Conservation (phyloP, 1,140 invertebrate genomes). For the Eulimnadia texana region DNA sequence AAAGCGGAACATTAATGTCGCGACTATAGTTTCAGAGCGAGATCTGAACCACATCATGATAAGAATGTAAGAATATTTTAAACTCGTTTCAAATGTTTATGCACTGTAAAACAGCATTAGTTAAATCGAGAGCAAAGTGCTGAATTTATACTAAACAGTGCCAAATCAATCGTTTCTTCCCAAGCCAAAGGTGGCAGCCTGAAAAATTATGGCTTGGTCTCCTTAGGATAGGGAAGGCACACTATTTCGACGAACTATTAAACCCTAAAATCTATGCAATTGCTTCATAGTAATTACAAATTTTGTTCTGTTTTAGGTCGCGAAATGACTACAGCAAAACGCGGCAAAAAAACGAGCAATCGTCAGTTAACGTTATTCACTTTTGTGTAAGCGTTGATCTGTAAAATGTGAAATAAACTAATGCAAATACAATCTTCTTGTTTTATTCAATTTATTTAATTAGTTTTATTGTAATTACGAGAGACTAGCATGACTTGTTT, state of each 20-base stretch:
- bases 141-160: neutral
- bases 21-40: too few relatives aligned
- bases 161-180: neutral
- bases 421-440: too few relatives aligned
- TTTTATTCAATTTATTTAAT: too few relatives aligned
- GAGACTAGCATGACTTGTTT: too few relatives aligned
- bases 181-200: neutral
- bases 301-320: neutral
- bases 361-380: too few relatives aligned
- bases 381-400: too few relatives aligned
- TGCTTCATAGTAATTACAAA: neutral
- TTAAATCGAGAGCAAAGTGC: neutral
- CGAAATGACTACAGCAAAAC: too few relatives aligned
- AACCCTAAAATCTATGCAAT: neutral
- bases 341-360: too few relatives aligned
- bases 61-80: neutral
- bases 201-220: neutral
- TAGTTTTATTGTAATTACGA: too few relatives aligned
- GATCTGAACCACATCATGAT: too few relatives aligned
- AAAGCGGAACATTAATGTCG: too few relatives aligned
- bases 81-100: neutral
- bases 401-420: too few relatives aligned
- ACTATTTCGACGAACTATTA: neutral
- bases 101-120: neutral
- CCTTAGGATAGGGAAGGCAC: neutral